A percentile compares a stretch with the other conserved stretches of the same genome.
Conservation (phyloP, 37 sponge, comb jelly and placozoan genomes). For the Haliclona indistincta region DNA sequence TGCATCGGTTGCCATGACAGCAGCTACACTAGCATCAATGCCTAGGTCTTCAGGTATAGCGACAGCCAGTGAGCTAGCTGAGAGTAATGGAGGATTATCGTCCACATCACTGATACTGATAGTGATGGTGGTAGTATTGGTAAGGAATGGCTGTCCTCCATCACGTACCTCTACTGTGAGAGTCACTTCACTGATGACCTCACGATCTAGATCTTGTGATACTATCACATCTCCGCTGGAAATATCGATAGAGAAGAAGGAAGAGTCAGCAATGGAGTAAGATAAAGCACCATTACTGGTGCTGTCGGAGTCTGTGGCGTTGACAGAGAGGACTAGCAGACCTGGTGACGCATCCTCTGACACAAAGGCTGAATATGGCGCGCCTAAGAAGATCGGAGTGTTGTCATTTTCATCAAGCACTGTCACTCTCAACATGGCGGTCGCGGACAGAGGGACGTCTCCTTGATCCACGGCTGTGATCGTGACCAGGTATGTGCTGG, state of each 20-base stretch:
- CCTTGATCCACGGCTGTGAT: conserved; percentile 53
- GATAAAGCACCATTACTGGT: conserved; percentile 44
- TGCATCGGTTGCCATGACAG: conserved; percentile 47
- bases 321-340: conserved; percentile 17
- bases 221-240: conserved; percentile 42
- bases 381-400: conserved; percentile 35
- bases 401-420: conserved; percentile 70
- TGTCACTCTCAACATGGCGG: conserved; percentile 27
- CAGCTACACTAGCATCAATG: conserved; percentile 2
- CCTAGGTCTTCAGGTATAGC: conserved; percentile 9
- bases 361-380: conserved; percentile 15
- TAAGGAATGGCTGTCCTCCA: conserved; percentile 11
- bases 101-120: conserved; percentile 32
- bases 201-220: conserved; percentile 43
- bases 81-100: conserved; percentile 34
- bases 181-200: background rate
- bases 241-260: conserved; percentile 25
- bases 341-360: conserved; percentile 21
- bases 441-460: conserved; percentile 41
- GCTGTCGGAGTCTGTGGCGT: conserved; percentile 61
- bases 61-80: conserved; percentile 8
- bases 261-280: conserved; percentile 29
- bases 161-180: conserved; percentile 28
- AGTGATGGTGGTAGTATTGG: background rate
- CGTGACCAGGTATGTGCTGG: conserved; percentile 27